These are phyloP conservation scores for Lomographa bimaculata DNA, from an alignment of 2,888 invertebrate species.

Conservation along the genomic window DNA sequence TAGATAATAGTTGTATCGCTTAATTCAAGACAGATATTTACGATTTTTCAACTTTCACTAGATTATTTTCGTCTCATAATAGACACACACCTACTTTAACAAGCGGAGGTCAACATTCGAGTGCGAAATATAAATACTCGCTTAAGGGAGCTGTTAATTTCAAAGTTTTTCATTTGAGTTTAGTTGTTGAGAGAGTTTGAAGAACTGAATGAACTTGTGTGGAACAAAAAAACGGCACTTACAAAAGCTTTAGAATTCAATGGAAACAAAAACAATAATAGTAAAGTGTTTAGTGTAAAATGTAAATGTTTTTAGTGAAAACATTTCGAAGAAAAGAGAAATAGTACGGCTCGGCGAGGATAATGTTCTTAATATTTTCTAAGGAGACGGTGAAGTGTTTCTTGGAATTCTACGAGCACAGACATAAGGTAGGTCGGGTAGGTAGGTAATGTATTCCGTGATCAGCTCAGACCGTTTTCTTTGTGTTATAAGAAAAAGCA, in stretches of 20 bases:
- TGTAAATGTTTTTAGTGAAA: conserved; percentile 15
- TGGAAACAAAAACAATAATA: conserved; percentile 14
- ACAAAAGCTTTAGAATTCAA: conserved; percentile 24
- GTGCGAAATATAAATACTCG: conserved; percentile 3
- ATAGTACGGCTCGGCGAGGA: background rate
- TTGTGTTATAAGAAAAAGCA: too few relatives aligned
- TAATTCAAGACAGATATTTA: conserved; percentile 27
- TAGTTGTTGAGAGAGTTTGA: conserved; percentile 18
- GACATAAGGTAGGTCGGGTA: too few relatives aligned
- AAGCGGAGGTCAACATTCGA: conserved; percentile 39
- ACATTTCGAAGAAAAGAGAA: conserved; percentile 16
- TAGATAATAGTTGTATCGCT: conserved; percentile 14
- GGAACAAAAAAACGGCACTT: conserved; percentile 25
- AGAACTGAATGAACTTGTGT: conserved; percentile 23
- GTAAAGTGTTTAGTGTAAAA: conserved; percentile 13
- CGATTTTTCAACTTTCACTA: conserved; percentile 43
- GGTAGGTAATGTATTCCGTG: too few relatives aligned
- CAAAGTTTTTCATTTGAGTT: conserved; percentile 32
- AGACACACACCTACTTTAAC: conserved; percentile 33
- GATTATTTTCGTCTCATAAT: conserved; percentile 38
- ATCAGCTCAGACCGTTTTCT: too few relatives aligned
- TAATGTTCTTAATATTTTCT: too few relatives aligned
- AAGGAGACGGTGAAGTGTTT: too few relatives aligned
- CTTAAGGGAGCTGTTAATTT: conserved; percentile 20
- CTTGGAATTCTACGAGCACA: too few relatives aligned